These are phyloP conservation scores for Apogon hyalosoma DNA, from an alignment of 2,797 vertebrate genomes.

Conservation along the genomic window DNA sequence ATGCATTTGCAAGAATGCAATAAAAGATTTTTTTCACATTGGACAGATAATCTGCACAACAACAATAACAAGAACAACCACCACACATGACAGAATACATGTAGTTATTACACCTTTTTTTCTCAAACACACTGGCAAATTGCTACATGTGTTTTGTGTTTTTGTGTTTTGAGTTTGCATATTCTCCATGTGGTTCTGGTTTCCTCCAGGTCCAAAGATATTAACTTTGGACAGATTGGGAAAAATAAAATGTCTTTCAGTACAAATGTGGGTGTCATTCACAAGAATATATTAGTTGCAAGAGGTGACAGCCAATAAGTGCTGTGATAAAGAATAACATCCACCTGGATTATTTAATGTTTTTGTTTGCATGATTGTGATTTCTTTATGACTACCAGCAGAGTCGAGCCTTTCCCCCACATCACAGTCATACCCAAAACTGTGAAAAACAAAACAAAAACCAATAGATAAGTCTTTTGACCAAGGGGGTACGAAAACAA, in stretches of 20 bases:
- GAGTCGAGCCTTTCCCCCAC: slow-evolving; percentile 1
- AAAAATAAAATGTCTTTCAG: slow-evolving; percentile 36
- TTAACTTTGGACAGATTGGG: slow-evolving; percentile 10
- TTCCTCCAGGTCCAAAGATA: slow-evolving; percentile 26
- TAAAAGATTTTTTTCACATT: too few species aligned
- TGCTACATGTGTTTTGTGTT: not conserved
- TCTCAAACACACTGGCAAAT: not conserved
- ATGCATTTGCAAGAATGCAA: too few species aligned
- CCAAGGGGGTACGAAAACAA: slow-evolving; percentile 26
- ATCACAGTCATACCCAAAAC: slow-evolving; percentile 14
- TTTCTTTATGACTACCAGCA: slow-evolving; percentile 35
- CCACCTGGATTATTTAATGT: slow-evolving; percentile 33
- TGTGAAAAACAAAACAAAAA: slow-evolving; percentile 46
- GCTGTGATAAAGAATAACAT: slow-evolving; percentile 13
- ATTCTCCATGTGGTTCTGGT: slow-evolving; percentile 32
- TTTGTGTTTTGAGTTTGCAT: slow-evolving; percentile 14
- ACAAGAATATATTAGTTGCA: slow-evolving; percentile 15
- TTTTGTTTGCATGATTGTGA: slow-evolving; percentile 15
- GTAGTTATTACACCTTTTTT: too few species aligned
- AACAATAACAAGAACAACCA: too few species aligned
- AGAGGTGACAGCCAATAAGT: not conserved
- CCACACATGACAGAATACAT: too few species aligned
- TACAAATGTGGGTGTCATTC: slow-evolving; percentile 15
- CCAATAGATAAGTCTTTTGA: slow-evolving; percentile 31
- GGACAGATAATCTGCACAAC: too few species aligned